These are phyloP conservation scores for Osmerus mordax DNA, from an alignment of 2,113 vertebrate genomes.

Conservation along the genomic window DNA sequence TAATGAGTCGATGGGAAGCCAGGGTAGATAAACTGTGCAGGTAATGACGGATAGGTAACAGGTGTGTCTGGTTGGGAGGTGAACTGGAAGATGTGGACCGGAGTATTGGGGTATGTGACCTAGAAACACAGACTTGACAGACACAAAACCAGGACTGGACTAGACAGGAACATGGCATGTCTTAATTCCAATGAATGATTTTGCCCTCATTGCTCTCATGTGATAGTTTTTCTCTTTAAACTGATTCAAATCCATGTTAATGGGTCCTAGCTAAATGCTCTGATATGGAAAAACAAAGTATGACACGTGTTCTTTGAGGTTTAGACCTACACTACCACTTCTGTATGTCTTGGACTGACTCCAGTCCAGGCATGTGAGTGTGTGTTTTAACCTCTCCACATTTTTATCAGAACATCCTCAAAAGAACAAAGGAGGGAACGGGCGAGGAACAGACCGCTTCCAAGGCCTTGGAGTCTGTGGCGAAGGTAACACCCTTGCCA, in stretches of 20 bases:
- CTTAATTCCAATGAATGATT: no score
- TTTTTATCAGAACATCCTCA: constrained; percentile 78
- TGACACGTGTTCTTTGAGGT: neutral
- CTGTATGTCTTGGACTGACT: neutral
- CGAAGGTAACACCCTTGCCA: constrained; percentile 74
- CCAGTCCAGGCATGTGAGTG: constrained; percentile 5
- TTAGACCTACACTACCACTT: neutral
- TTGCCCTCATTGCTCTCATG: no score
- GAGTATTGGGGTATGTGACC: no score
- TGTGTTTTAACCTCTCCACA: constrained; percentile 23
- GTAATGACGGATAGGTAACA: no score
- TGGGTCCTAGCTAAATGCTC: constrained; percentile 8
- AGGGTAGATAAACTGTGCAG: no score
- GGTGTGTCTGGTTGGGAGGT: no score
- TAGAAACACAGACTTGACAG: no score
- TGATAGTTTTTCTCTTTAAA: no score
- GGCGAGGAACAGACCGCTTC: constrained; percentile 76
- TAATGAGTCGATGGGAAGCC: no score
- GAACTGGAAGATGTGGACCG: no score
- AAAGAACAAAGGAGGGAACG: constrained; percentile 77
- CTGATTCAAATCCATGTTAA: neutral
- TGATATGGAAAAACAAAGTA: constrained; percentile 21
- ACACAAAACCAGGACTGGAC: no score
- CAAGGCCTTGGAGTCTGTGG: constrained; percentile 77
- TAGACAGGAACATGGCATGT: no score